Percentiles rank a stretch among this genome's conserved stretches.
Evolutionary conservation across 2,113 vertebrate species (phyloP).

Genomic region (Typhlomys cinereus): DNA sequence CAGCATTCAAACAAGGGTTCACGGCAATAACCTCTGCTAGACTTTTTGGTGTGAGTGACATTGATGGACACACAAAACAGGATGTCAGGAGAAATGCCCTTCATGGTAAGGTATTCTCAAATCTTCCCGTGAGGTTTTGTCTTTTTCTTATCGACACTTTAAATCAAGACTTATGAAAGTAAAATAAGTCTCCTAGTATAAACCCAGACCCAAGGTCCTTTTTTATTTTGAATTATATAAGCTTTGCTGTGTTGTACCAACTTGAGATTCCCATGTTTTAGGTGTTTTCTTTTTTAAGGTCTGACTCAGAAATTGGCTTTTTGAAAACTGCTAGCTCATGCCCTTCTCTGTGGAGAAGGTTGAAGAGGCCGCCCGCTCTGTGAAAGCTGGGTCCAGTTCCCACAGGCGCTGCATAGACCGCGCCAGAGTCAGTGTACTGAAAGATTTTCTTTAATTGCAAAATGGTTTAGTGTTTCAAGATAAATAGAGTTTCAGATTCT

Average conservation of each 20-base stretch:
- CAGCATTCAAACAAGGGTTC: too few relatives aligned
- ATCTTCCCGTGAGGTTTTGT: neutral
- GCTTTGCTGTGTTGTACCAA: neutral
- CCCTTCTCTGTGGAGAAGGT: neutral
- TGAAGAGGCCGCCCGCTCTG: neutral
- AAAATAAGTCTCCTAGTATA: neutral
- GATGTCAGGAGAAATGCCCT: neutral
- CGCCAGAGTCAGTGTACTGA: neutral
- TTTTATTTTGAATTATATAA: neutral
- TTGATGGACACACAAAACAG: neutral
- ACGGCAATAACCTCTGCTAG: neutral
- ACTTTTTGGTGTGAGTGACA: conserved; percentile 13
- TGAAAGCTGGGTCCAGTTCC: neutral
- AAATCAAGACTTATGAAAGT: neutral
- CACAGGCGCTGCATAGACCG: neutral
- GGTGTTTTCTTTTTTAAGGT: neutral
- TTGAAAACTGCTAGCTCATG: neutral
- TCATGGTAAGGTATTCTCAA: neutral
- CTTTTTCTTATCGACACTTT: neutral
- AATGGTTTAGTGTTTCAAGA: neutral
- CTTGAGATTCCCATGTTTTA: neutral
- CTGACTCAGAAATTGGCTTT: neutral
- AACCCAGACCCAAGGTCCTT: neutral
- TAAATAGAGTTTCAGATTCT: neutral
- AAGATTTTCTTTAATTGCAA: neutral